A percentile compares a stretch with the other conserved stretches of the same genome.
phyloP scores from a whole-genome alignment of 1,140 invertebrate species.

The Neelides sp. region DNA sequence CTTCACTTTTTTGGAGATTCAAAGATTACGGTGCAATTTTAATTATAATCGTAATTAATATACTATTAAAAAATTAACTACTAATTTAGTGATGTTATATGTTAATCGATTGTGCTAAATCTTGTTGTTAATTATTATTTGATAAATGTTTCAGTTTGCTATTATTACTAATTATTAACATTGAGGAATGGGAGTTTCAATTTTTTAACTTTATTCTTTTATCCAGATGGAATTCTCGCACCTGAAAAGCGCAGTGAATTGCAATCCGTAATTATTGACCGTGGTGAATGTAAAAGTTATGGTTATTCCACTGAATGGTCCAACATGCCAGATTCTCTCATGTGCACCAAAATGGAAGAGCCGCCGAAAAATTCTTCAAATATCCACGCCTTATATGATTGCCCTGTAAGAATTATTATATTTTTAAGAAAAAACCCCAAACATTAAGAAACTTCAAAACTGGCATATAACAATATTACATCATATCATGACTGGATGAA shows the following conservation, averaged over 20 bases:
- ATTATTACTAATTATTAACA: no score
- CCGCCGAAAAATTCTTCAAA: neutral
- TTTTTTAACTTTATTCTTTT: neutral
- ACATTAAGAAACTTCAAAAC: no score
- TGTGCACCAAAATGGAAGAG: slow-evolving; percentile 19
- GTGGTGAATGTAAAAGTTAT: slow-evolving; percentile 13
- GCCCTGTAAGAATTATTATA: slow-evolving; percentile 13
- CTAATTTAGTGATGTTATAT: no score
- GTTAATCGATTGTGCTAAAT: no score
- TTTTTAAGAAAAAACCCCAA: neutral
- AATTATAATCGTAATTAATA: no score
- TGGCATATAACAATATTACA: no score
- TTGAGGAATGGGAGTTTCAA: neutral
- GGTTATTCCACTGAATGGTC: slow-evolving; percentile 18
- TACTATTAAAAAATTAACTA: no score
- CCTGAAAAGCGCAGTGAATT: slow-evolving; percentile 21
- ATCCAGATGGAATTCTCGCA: slow-evolving; percentile 15
- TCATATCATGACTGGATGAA: no score
- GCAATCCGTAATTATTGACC: slow-evolving; percentile 7
- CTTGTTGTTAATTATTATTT: neutral
- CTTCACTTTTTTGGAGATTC: slow-evolving; percentile 24
- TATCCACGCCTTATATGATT: slow-evolving; percentile 19
- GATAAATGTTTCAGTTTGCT: no score
- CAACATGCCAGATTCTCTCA: slow-evolving; percentile 17
- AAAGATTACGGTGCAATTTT: slow-evolving; percentile 6